These are phyloP conservation scores for Cotesia vestalis DNA, from an alignment of 1,140 invertebrate species.

Conservation along the genomic window DNA sequence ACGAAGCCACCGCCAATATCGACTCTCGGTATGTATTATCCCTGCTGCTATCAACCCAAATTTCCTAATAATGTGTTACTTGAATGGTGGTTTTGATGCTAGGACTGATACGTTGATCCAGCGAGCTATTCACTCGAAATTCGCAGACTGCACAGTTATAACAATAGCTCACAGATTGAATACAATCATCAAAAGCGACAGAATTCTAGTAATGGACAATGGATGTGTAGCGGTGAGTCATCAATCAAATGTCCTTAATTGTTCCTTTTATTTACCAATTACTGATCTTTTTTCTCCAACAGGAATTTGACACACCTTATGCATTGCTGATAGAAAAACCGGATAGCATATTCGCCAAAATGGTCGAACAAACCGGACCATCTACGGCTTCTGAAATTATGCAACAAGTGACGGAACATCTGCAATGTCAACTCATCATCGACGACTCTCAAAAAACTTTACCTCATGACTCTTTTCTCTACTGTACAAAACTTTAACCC, in stretches of 20 bases:
- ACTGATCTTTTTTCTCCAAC: not conserved
- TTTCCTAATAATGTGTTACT: constrained; percentile 6
- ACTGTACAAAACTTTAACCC: no score
- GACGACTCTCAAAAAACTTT: no score
- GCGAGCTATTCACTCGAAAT: constrained; percentile 69
- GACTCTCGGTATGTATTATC: constrained; percentile 70
- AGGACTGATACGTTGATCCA: constrained; percentile 69
- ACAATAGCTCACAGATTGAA: constrained; percentile 77
- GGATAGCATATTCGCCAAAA: constrained; percentile 62
- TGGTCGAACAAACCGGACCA: constrained; percentile 69
- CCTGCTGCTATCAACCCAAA: constrained; percentile 69
- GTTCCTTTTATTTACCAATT: no score
- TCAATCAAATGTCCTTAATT: no score
- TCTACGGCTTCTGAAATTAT: not conserved
- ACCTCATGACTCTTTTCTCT: no score
- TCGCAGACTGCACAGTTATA: constrained; percentile 70
- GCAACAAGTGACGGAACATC: no score
- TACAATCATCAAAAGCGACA: constrained; percentile 74
- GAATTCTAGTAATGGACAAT: constrained; percentile 69
- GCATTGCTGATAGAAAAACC: constrained; percentile 68
- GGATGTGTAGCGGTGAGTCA: constrained; percentile 56
- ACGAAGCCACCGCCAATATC: constrained; percentile 83
- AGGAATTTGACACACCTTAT: constrained; percentile 77
- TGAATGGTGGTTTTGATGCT: constrained; percentile 30
- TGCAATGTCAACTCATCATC: no score